Percentiles rank a stretch among this genome's conserved stretches.
Evolutionary conservation across 2,113 vertebrate species (phyloP).

Genomic region (Heterotilapia buettikoferi): DNA sequence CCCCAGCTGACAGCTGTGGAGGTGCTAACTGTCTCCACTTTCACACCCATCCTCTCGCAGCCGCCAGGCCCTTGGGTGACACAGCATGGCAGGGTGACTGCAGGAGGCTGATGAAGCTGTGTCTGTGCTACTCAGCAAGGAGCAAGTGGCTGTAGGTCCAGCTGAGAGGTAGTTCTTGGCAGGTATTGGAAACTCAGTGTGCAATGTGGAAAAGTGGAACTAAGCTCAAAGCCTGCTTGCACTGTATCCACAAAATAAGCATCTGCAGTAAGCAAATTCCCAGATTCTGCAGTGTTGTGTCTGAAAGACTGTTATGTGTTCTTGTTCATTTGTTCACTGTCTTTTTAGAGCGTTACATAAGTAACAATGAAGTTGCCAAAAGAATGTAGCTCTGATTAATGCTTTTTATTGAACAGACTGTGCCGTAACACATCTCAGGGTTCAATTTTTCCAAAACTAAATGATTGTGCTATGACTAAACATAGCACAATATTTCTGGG

Average conservation of each 20-base stretch:
- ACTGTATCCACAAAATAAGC: background rate
- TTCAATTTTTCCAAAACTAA: background rate
- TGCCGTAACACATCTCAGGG: too few species aligned
- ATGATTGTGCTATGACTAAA: background rate
- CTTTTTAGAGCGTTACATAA: background rate
- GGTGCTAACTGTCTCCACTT: slow-evolving; percentile 13
- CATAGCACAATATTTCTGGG: background rate
- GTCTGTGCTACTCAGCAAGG: background rate
- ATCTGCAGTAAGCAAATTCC: background rate
- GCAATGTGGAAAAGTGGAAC: background rate
- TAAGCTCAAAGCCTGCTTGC: background rate
- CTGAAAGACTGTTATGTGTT: background rate
- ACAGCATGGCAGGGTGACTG: background rate
- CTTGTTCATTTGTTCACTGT: background rate
- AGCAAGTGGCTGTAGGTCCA: slow-evolving; percentile 12
- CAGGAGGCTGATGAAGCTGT: background rate
- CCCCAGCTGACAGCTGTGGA: slow-evolving; percentile 18
- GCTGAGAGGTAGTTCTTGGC: background rate
- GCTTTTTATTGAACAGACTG: too few species aligned
- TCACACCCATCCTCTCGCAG: slow-evolving; percentile 18
- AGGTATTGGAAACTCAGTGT: background rate
- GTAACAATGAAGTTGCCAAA: too few species aligned
- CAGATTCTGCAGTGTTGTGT: background rate
- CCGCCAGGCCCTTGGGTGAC: background rate
- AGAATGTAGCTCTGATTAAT: too few species aligned